Evolutionary conservation across 2,888 invertebrate species (phyloP).

Genomic region (Drosophila neonasuta): DNA sequence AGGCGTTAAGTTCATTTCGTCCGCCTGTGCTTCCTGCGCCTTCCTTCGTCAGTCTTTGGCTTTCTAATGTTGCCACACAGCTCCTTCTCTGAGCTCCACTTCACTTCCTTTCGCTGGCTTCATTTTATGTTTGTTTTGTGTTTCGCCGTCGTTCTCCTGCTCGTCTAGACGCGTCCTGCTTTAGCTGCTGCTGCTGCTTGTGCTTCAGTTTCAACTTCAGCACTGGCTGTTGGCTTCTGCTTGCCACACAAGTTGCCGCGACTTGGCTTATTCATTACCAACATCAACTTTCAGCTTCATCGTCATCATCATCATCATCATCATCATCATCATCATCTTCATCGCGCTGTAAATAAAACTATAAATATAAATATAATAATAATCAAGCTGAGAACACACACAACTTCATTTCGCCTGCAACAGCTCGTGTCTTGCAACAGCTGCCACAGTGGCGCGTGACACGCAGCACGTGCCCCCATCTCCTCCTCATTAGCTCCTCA

Average conservation of each 20-base stretch:
- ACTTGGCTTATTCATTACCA: slow-evolving; percentile 66
- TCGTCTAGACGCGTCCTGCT: slow-evolving; percentile 41
- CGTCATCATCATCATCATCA: slow-evolving; percentile 3
- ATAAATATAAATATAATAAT: slow-evolving; percentile 58
- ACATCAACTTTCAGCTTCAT: slow-evolving; percentile 30
- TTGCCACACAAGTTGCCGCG: slow-evolving; percentile 29
- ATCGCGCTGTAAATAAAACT: slow-evolving; percentile 55
- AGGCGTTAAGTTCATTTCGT: slow-evolving; percentile 74
- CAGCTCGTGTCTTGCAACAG: slow-evolving; percentile 18
- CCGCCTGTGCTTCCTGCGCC: slow-evolving; percentile 9
- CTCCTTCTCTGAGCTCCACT: not conserved
- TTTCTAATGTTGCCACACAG: slow-evolving; percentile 32
- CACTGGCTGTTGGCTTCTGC: slow-evolving; percentile 3
- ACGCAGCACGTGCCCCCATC: slow-evolving; percentile 38
- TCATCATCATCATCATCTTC: not conserved
- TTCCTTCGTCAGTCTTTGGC: slow-evolving; percentile 7
- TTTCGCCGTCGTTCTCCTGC: slow-evolving; percentile 27
- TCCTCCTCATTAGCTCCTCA: not conserved
- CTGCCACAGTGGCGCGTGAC: slow-evolving; percentile 60
- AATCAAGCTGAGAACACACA: slow-evolving; percentile 26
- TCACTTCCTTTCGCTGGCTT: slow-evolving; percentile 32
- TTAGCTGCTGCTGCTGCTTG: not conserved
- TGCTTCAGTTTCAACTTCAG: slow-evolving; percentile 7
- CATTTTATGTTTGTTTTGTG: slow-evolving; percentile 65
- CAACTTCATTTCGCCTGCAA: slow-evolving; percentile 43